Conservation (phyloP, 2,113 vertebrate species). For the Hiodon tergisus region DNA sequence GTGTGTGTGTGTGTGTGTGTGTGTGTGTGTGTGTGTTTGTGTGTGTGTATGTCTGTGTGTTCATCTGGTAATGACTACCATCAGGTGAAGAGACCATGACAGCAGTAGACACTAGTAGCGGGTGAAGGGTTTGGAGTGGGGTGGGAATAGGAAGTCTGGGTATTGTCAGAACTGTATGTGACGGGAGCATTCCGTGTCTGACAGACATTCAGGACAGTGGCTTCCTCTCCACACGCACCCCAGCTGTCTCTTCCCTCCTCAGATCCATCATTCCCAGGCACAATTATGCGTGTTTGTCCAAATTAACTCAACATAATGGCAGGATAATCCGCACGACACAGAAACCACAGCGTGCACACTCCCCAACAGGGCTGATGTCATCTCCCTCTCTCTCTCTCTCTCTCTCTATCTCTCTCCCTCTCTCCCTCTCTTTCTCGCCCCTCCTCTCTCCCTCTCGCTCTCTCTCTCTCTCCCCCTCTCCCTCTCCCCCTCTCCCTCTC, state of each 20-base stretch:
- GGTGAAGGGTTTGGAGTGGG: neutral
- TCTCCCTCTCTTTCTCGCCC: conserved; percentile 12
- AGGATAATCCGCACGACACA: conserved; percentile 18
- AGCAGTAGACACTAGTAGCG: neutral
- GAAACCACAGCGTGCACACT: conserved; percentile 36
- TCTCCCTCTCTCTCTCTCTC: conserved; percentile 47
- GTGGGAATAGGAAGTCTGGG: conserved; percentile 56
- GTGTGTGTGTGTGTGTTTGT: neutral
- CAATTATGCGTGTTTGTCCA: conserved; percentile 85
- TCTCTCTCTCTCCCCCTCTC: conserved; percentile 13
- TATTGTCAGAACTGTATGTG: conserved; percentile 43
- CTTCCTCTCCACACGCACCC: conserved; percentile 73
- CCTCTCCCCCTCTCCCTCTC: neutral
- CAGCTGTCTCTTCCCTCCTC: conserved; percentile 78
- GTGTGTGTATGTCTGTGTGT: neutral
- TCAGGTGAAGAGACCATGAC: neutral
- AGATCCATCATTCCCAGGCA: conserved; percentile 80
- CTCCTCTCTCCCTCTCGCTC: conserved; percentile 31
- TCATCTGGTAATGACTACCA: neutral
- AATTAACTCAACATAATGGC: conserved; percentile 75
- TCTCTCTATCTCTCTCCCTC: conserved; percentile 42
- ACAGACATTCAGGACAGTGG: conserved; percentile 81
- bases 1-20: neutral
- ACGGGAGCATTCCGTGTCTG: conserved; percentile 72
- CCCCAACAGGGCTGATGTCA: conserved; percentile 35